Evolutionary conservation across 2,797 vertebrate genomes (phyloP).

Genomic region (Cetoscarus ocellatus): DNA sequence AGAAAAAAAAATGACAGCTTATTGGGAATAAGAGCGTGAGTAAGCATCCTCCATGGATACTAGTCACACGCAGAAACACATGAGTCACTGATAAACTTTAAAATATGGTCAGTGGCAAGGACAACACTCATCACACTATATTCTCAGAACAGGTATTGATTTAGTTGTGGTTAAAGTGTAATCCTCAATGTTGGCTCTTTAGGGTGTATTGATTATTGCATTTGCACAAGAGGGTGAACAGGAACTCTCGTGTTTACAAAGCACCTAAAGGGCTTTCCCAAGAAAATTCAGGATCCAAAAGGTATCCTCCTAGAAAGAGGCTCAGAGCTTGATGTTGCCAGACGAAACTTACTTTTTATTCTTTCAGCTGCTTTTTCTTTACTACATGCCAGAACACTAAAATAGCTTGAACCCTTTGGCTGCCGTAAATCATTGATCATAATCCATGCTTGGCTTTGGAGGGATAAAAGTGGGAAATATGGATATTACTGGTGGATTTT

Average conservation of each 20-base stretch:
- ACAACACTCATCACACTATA: not conserved
- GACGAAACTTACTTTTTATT: constrained; percentile 39
- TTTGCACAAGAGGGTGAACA: not conserved
- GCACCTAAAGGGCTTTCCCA: not conserved
- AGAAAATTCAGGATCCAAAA: constrained; percentile 30
- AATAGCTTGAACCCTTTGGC: constrained; percentile 51
- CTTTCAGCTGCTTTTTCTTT: constrained; percentile 60
- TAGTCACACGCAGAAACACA: constrained; percentile 13
- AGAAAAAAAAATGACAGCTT: not conserved
- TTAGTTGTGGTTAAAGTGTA: not conserved
- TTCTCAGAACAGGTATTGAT: constrained; percentile 1
- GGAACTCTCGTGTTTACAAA: not conserved
- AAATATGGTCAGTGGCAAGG: not conserved
- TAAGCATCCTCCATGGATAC: constrained; percentile 23
- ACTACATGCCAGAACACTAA: constrained; percentile 42
- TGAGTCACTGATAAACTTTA: constrained; percentile 46
- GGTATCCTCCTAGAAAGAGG: constrained; percentile 36
- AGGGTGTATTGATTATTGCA: not conserved
- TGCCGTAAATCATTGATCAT: constrained; percentile 59
- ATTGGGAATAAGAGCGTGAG: constrained; percentile 24
- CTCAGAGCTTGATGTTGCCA: constrained; percentile 27
- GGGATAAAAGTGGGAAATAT: constrained; percentile 58
- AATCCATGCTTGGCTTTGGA: constrained; percentile 52
- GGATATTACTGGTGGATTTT: constrained; percentile 67
- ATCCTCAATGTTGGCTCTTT: not conserved